These are phyloP conservation scores for Cryptocephalus moraei DNA, from an alignment of 2,888 invertebrate genomes.

Conservation along the genomic window DNA sequence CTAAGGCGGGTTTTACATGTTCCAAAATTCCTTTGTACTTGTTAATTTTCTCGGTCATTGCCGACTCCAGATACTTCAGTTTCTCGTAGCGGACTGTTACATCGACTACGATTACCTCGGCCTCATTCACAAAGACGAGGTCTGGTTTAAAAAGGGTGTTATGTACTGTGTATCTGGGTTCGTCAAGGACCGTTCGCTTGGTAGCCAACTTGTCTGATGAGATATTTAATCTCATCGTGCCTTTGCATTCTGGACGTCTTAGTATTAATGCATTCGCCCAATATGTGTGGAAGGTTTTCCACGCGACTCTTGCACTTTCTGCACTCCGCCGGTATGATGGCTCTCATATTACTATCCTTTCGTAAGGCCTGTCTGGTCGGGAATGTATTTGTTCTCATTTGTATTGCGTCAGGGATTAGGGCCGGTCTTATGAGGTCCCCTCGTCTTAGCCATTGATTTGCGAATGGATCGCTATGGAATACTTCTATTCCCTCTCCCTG, in stretches of 20 bases:
- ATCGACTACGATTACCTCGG: conserved; percentile 21
- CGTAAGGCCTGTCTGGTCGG: conserved; percentile 18
- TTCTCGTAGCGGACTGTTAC: conserved; percentile 20
- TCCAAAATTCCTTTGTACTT: conserved; percentile 21
- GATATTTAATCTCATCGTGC: conserved; percentile 16
- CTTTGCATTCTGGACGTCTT: conserved; percentile 19
- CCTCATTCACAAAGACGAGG: conserved; percentile 19
- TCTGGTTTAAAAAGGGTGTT: conserved; percentile 19
- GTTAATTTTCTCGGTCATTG: conserved; percentile 15
- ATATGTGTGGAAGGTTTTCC: conserved; percentile 26
- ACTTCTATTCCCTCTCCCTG: too few species aligned
- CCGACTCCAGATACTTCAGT: conserved; percentile 12
- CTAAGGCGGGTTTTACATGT: conserved; percentile 7
- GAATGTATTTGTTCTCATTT: conserved; percentile 22
- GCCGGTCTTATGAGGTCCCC: conserved; percentile 16
- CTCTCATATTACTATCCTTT: conserved; percentile 8
- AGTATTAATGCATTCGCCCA: conserved; percentile 19
- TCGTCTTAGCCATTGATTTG: too few species aligned
- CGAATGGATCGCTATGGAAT: too few species aligned
- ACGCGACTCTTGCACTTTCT: conserved; percentile 17
- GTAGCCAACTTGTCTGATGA: conserved; percentile 8
- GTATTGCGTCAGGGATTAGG: conserved; percentile 21
- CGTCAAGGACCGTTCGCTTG: conserved; percentile 11
- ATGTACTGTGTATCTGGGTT: conserved; percentile 8
- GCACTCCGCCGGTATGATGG: conserved; percentile 18